Evolutionary conservation across 2,113 vertebrate genomes (phyloP), one percentile per base, ranked within the genome.

Genomic region (Aplodontia rufa): DNA sequence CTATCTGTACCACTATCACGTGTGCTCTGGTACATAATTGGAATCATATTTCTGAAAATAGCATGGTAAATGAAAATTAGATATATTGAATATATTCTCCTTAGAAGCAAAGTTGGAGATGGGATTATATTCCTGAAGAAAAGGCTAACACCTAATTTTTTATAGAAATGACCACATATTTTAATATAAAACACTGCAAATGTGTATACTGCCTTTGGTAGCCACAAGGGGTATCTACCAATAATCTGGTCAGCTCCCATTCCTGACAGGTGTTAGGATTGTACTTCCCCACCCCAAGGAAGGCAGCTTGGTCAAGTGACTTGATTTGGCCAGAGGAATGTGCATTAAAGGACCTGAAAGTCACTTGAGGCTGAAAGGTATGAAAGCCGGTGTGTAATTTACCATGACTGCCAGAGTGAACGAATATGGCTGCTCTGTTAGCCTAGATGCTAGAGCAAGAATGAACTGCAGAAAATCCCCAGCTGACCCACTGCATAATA

Each of bases 161-260:
- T 55, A 84, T 11, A 94, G 68, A 94, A 75, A 95, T 55, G 47
- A 85, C 8, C 60, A 90, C 32, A 81, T 85, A 45, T 51, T 92
- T 86, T 80, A 8, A 62, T 60, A 30, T 69, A 72, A 84, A 24
- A 26, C 53, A 92, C 30, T 84, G 13, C 19, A 96, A 87, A 12
- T 71, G 76, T 92, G 17, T 62, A 49, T 17, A 69, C 4, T 51
- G 28, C 49, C 72, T 47, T 26, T 2, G 28, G 28, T 14, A 69
- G 68, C 51, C 40, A 71, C 45, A 1, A 58, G 37, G 51, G 22
- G 30, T 51, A 20, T 87, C 76, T 78, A 7, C 32, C 76, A 55
- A 80, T 9, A 22, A 45, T 69, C 64, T 87, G 22, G 20, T 11
- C 64, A 94, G 62, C 10, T 66, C 64, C 35, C 53, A 45, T 51